Evolutionary conservation across 2,113 vertebrate genomes (phyloP), one percentile per base, ranked within the genome.

Genomic region (Telmatochromis bifrenatus): DNA sequence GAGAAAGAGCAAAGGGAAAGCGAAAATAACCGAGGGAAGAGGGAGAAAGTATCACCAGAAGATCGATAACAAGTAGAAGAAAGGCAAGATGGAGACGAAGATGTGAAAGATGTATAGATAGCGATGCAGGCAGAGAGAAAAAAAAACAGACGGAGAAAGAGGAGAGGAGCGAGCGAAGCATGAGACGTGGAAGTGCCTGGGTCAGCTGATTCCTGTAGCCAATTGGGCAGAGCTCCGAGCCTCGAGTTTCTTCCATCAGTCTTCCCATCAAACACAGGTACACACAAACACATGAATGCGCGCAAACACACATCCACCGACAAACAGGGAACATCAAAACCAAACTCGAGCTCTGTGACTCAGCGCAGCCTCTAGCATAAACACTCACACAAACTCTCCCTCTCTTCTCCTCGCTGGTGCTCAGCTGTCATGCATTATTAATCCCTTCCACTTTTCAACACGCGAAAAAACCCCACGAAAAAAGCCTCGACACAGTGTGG

Each of bases 121-220:
- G 65, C 81, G 75, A 83, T 60, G 75, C 65, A 81, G 55, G 45
- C 49, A 86, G 37, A 77, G 42, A 79, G 39, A 87, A 77, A 84
- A 10, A 58, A 68, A 33, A 60, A 75, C 70, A 62, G n/a, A 53
- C 9, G 54, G 42, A 10, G 60, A 87, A n/a, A 70, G 62, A 47
- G 58, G 77, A 79, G 31, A 17, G 62, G 28, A 86, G 73, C 13
- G 21, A 86, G 85, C 14, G 31, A 60, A 1, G 31, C 23, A 81
- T 54, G 87, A 81, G 81, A 60, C 60, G 91, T 91, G 89, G 93
- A 91, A 77, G 95, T 95, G 93, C 82, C 83, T 90, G 84, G 70
- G 94, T 97, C 97, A 98, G 96, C 95, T 97, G 97, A 95, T 93
- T 89, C 55, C 4, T n/a, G 82, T 55, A 95, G 89, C 97, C 97